A percentile compares a stretch with the other conserved stretches of the same genome.
Conservation (phyloP, 2,797 vertebrate species). For the Arrhamphus sclerolepis region DNA sequence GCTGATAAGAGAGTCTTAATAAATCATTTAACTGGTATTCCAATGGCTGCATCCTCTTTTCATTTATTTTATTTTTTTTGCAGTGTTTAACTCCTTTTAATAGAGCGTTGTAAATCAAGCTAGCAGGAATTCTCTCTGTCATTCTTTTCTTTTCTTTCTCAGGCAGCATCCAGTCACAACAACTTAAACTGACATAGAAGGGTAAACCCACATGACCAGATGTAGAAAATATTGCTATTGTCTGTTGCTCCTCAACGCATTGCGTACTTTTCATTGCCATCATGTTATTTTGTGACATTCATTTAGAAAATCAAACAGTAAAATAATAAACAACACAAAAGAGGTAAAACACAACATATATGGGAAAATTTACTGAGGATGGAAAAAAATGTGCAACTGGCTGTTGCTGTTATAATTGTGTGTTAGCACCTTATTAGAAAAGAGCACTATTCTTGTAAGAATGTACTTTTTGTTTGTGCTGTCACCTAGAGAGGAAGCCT, state of each 20-base stretch:
- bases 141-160: too few relatives aligned
- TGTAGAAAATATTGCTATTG: too few relatives aligned
- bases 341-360: constrained; percentile 16
- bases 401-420: neutral
- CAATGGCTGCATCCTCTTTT: too few relatives aligned
- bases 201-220: too few relatives aligned
- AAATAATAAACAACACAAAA: constrained; percentile 15
- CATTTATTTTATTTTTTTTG: too few relatives aligned
- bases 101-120: too few relatives aligned
- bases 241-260: neutral
- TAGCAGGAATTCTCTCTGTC: too few relatives aligned
- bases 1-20: too few relatives aligned
- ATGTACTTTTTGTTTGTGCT: constrained; percentile 10
- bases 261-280: neutral
- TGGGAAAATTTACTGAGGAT: constrained; percentile 9
- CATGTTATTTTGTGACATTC: neutral
- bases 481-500: constrained; percentile 66
- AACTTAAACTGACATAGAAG: too few relatives aligned
- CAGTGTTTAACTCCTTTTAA: too few relatives aligned
- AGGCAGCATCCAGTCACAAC: too few relatives aligned
- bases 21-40: too few relatives aligned
- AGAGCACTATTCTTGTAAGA: constrained; percentile 14
- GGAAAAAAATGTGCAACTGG: constrained; percentile 8
- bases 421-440: constrained; percentile 35
- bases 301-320: constrained; percentile 11